Percentiles rank a stretch among this genome's conserved stretches.
Conservation (phyloP, 2,888 invertebrate genomes). For the Callimorpha dominula region DNA sequence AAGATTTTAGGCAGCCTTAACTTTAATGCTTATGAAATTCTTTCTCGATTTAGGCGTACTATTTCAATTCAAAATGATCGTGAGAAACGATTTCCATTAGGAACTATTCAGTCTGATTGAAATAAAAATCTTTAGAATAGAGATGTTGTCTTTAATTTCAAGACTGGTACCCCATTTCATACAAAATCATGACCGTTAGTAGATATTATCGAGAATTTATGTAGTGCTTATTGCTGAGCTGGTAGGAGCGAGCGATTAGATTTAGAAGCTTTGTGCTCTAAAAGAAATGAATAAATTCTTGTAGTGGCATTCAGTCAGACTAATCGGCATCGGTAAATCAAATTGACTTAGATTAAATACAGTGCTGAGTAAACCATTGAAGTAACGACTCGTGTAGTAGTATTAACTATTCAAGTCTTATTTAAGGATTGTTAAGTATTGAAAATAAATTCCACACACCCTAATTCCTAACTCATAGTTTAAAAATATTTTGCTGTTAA, state of each 20-base stretch:
- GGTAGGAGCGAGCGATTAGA: background rate
- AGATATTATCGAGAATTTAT: background rate
- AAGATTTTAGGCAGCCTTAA: too few relatives aligned
- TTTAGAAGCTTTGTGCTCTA: background rate
- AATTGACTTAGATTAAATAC: conserved; percentile 12
- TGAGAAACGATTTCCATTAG: too few relatives aligned
- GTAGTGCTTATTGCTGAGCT: background rate
- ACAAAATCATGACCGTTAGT: too few relatives aligned
- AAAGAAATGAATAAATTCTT: conserved; percentile 1
- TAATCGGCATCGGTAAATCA: conserved; percentile 7
- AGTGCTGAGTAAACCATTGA: background rate
- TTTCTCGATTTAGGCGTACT: too few relatives aligned
- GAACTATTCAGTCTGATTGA: too few relatives aligned
- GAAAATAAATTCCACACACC: background rate
- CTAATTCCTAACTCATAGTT: background rate
- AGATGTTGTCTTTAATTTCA: too few relatives aligned
- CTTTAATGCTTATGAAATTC: too few relatives aligned
- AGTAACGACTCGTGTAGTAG: background rate
- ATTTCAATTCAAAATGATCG: too few relatives aligned
- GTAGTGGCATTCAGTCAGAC: background rate
- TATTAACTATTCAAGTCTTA: background rate
- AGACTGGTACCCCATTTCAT: too few relatives aligned
- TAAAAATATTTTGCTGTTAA: background rate
- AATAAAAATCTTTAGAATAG: too few relatives aligned
- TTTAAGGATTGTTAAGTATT: too few relatives aligned